Evolutionary conservation across 2,113 vertebrate species (phyloP).

Genomic region (Burhinus oedicnemus): DNA sequence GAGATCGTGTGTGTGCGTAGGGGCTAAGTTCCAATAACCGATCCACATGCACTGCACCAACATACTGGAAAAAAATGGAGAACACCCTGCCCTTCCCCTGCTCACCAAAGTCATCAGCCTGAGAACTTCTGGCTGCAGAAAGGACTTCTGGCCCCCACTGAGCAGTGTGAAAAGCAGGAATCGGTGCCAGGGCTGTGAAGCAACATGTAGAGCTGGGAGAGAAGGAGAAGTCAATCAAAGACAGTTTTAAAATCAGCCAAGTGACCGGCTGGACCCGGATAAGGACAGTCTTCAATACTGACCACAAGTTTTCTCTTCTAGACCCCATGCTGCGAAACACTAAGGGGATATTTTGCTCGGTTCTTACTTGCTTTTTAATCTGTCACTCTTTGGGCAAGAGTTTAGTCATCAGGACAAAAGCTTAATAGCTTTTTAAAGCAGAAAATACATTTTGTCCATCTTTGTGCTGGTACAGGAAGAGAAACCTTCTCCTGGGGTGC

Average conservation of each 20-base stretch:
- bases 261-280: neutral
- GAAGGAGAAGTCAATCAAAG: conserved; percentile 1
- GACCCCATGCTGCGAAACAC: neutral
- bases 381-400: neutral
- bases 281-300: neutral
- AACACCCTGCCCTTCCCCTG: neutral
- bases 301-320: neutral
- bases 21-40: neutral
- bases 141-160: conserved; percentile 74
- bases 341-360: neutral
- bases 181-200: conserved; percentile 88
- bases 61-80: neutral
- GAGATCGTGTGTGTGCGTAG: neutral
- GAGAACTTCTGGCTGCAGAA: conserved; percentile 86
- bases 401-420: conserved; percentile 1
- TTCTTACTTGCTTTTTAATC: conserved; percentile 3
- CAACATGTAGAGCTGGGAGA: conserved; percentile 79
- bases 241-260: neutral
- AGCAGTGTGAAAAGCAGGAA: conserved; percentile 86
- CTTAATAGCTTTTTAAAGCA: neutral
- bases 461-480: neutral
- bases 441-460: conserved; percentile 10
- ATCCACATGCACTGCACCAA: neutral
- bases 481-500: conserved; percentile 1
- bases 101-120: conserved; percentile 87